Evolutionary conservation across 2,888 invertebrate genomes (phyloP).

Genomic region (Drosophila multiciliata): DNA sequence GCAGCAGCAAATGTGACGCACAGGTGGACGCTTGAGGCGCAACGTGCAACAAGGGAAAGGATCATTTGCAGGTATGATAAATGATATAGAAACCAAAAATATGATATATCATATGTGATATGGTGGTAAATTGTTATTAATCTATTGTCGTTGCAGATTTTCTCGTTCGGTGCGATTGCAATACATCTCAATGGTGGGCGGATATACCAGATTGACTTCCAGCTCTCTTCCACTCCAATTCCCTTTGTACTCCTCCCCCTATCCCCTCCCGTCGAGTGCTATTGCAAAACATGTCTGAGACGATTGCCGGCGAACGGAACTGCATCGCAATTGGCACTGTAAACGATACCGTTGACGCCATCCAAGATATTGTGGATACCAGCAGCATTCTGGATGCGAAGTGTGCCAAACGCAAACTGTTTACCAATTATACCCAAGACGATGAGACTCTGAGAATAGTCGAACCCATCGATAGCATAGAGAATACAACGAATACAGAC

Average conservation of each 20-base stretch:
- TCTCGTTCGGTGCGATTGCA: slow-evolving; percentile 13
- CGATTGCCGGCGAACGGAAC: slow-evolving; percentile 63
- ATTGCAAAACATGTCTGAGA: slow-evolving; percentile 73
- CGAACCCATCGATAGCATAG: slow-evolving; percentile 28
- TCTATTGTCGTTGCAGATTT: slow-evolving; percentile 39
- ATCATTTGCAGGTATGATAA: slow-evolving; percentile 9
- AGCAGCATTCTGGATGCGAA: slow-evolving; percentile 8
- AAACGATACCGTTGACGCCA: slow-evolving; percentile 53
- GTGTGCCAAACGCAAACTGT: slow-evolving; percentile 11
- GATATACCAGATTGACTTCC: slow-evolving; percentile 46
- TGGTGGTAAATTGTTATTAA: neutral
- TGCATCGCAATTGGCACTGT: slow-evolving; percentile 63
- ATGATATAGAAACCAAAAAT: neutral
- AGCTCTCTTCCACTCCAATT: slow-evolving; percentile 70
- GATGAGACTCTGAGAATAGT: slow-evolving; percentile 57
- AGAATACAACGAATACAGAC: neutral
- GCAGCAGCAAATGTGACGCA: neutral
- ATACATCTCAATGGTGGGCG: slow-evolving; percentile 68
- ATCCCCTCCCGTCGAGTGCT: slow-evolving; percentile 22
- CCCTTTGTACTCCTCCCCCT: slow-evolving; percentile 51
- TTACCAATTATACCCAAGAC: slow-evolving; percentile 23
- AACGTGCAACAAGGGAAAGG: slow-evolving; percentile 1
- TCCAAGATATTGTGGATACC: slow-evolving; percentile 13
- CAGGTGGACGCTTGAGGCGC: neutral
- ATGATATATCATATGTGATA: neutral